Evolutionary conservation across 2,797 vertebrate species (phyloP), one percentile per base, ranked within the genome.

Genomic region (Pseudocheirus occidentalis): DNA sequence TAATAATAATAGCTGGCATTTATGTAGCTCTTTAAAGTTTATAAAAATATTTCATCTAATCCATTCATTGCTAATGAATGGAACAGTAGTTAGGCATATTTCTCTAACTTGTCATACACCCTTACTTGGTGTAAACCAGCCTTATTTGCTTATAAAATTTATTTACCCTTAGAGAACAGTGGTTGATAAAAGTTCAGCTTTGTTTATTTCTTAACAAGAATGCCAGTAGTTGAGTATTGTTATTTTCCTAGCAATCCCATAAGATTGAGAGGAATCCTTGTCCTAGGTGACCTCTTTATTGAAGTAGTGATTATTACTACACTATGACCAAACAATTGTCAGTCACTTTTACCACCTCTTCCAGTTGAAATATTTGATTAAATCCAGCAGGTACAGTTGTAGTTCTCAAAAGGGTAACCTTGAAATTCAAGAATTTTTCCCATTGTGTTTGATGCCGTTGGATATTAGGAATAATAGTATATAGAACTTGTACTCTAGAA

Each of bases 41-140:
- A 50, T 87, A 24, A 27, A 28, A 46, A 24, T 0, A 87, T 27
- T 46, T 27, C 21, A 27, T 87, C 50, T 87, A 46, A 87, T 50
- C 40, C 21, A 27, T 87, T 46, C 31, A 54, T 31, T 97, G 90
- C 91, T 57, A 94, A 0, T 57, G 55, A 94, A 40, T 90, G 34
- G 93, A 94, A 50, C 13, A 94, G 54, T 95, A 62, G 10, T n/a
- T 95, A 2, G 91, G 92, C 73, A 10, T 96, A 81, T 94, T 97
- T 92, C 40, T 87, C 52, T 94, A 53, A 90, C 10, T 28, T 93
- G 92, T 7, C n/a, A 55, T 29, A 50, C 10, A 27, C 56, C 18
- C 12, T 93, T 55, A 87, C 40, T 87, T 53, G 16, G 7, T 90
- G 29, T 50, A 66, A 9, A 92, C 94, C 55, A 59, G 66, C 92